phyloP scores from a whole-genome alignment of 2,113 vertebrate genomes.

The Oncorhynchus keta region DNA sequence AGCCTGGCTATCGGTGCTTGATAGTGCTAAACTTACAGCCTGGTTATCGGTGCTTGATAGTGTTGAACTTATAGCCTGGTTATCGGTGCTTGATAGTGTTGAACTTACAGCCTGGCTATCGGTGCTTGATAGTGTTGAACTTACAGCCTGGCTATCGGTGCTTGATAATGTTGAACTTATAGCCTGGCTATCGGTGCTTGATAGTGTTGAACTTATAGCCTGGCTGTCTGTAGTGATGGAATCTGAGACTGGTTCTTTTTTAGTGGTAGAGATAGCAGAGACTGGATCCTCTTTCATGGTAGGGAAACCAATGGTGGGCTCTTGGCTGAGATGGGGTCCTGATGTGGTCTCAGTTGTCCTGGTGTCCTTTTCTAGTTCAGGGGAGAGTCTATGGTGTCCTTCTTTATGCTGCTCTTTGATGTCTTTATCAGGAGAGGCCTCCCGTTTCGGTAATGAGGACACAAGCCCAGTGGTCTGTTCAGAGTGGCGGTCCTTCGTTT shows the following conservation, averaged over 20 bases:
- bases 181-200: too few species aligned
- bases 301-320: slow-evolving; percentile 28
- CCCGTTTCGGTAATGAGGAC: slow-evolving; percentile 61
- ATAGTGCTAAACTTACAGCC: too few species aligned
- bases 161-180: too few species aligned
- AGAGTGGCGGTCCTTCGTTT: slow-evolving; percentile 34
- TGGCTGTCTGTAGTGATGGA: slow-evolving; percentile 35
- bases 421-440: slow-evolving; percentile 58
- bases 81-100: too few species aligned
- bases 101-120: too few species aligned
- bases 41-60: too few species aligned
- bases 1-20: too few species aligned
- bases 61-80: background rate
- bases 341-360: slow-evolving; percentile 40
- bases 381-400: slow-evolving; percentile 26
- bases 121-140: too few species aligned
- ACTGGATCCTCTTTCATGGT: slow-evolving; percentile 25
- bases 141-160: too few species aligned
- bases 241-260: slow-evolving; percentile 12
- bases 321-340: slow-evolving; percentile 30
- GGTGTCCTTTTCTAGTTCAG: slow-evolving; percentile 33
- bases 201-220: background rate
- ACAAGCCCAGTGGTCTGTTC: slow-evolving; percentile 41
- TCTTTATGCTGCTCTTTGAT: slow-evolving; percentile 46
- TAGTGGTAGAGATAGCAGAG: slow-evolving; percentile 3